Base-by-base conservation (phyloP, 2,113 vertebrate genomes). In the Trematocara marginatum region DNA sequence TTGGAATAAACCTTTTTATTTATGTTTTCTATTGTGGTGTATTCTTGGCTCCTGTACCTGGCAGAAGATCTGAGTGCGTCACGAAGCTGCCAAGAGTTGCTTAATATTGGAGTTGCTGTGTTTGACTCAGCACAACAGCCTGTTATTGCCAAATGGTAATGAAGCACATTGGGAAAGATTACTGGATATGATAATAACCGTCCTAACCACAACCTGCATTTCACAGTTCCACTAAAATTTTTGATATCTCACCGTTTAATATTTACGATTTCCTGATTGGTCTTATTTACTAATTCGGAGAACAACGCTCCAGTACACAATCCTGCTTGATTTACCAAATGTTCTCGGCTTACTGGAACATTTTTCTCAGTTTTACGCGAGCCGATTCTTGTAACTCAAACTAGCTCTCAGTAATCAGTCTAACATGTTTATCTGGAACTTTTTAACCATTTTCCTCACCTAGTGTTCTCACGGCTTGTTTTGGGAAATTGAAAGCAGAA, bases 401-500 rank as follows among this genome's bases (percentile, higher is more conserved):
- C 16, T 4, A 8, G 26, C 61, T 61, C 13, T 52, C 10, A 34
- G 51, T 78, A 76, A 13, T 78, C 54, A 16, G 38, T 66, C 18
- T 83, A 3, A 10, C 64, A 23, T 91, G 83, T 92, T 88, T 88
- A 12, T 69, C 42, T 90, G 88, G 83, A 88, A 94, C 86, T 80
- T 87, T 52, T 26, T 11, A n/a, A 74, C 31, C 38, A 7, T 81
- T 85, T 90, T 79, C 83, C 64, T 86, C 40, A 84, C 10, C 61
- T 35, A 8, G 10, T 34, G 69, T 82, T 88, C 88, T 79, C 80
- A 35, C 52, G 26, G 83, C 92, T 93, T 95, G 95, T 97, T 96
- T 96, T 96, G 93, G 95, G 95, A 94, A 96, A 92, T 88, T 83
- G 80, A 92, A 89, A 93, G 82, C 86, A 79, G 57, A 88, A 51